Percentiles rank a stretch among this genome's conserved stretches.
Conservation (phyloP, 2,888 invertebrate species). For the Chesias legatella region DNA sequence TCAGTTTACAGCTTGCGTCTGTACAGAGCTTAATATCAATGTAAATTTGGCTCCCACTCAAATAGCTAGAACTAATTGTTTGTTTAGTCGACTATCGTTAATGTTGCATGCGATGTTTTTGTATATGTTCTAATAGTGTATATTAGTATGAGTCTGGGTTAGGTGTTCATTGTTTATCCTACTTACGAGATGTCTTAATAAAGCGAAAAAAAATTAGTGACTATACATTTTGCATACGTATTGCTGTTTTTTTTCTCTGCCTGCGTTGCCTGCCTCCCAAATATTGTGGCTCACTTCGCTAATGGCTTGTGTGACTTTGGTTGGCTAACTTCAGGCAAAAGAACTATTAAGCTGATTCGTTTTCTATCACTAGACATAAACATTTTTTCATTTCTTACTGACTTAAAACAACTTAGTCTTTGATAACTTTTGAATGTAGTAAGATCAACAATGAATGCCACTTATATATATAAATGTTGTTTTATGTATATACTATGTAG, state of each 20-base stretch:
- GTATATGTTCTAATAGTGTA: conserved; percentile 19
- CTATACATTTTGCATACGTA: too few relatives aligned
- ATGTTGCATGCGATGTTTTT: conserved; percentile 62
- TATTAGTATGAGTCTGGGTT: conserved; percentile 8
- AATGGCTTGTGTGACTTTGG: too few relatives aligned
- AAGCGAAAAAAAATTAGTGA: too few relatives aligned
- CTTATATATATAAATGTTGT: conserved; percentile 15
- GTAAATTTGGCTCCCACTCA: conserved; percentile 36
- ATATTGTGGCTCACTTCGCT: too few relatives aligned
- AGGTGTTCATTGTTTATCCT: conserved; percentile 17
- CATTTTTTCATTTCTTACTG: too few relatives aligned
- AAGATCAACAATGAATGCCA: conserved; percentile 7
- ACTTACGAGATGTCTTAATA: conserved; percentile 7
- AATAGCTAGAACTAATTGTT: conserved; percentile 29
- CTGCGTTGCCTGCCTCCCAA: too few relatives aligned
- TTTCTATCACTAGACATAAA: too few relatives aligned
- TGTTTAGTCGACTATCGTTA: conserved; percentile 27
- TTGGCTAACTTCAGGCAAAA: too few relatives aligned
- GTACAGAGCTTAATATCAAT: conserved; percentile 23
- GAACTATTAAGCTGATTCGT: too few relatives aligned
- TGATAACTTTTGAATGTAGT: neutral
- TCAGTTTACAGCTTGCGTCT: conserved; percentile 1
- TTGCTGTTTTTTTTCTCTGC: too few relatives aligned
- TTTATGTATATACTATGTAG: conserved; percentile 23
- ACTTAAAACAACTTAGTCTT: too few relatives aligned